Conservation (phyloP, 2,888 invertebrate genomes). For the Candidula unifasciata region DNA sequence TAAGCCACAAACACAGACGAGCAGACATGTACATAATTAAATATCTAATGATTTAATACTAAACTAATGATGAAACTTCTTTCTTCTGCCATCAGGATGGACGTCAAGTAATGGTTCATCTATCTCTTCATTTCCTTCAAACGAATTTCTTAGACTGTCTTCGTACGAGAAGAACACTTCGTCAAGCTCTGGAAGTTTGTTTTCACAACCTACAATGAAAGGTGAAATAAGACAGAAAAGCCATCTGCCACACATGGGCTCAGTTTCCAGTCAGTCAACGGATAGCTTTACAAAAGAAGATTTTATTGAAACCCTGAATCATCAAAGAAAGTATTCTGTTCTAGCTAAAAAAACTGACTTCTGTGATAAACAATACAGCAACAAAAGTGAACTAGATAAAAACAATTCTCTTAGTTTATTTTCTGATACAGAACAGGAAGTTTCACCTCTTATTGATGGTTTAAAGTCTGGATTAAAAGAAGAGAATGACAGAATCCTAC, state of each 20-base stretch:
- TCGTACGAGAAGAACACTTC: neutral
- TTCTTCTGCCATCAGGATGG: neutral
- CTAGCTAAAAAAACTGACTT: too few relatives aligned
- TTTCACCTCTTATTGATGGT: neutral
- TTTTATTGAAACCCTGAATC: neutral
- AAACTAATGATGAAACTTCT: too few relatives aligned
- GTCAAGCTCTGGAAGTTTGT: neutral
- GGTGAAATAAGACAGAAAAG: neutral
- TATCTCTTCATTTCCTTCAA: neutral
- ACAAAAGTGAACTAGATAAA: neutral
- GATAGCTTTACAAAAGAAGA: neutral
- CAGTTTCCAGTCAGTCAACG: neutral
- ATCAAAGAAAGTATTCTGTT: too few relatives aligned
- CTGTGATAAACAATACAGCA: neutral
- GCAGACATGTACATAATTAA: too few relatives aligned
- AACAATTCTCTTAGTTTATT: slow-evolving; percentile 11
- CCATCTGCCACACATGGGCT: neutral
- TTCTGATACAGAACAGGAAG: neutral
- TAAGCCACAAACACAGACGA: too few relatives aligned
- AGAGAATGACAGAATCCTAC: neutral
- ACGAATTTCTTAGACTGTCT: neutral
- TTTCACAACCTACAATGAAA: slow-evolving; percentile 11
- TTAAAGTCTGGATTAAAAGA: neutral
- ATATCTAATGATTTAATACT: too few relatives aligned
- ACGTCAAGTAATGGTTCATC: neutral